Conservation (phyloP, 2,113 vertebrate species). For the Antigone vipio region DNA sequence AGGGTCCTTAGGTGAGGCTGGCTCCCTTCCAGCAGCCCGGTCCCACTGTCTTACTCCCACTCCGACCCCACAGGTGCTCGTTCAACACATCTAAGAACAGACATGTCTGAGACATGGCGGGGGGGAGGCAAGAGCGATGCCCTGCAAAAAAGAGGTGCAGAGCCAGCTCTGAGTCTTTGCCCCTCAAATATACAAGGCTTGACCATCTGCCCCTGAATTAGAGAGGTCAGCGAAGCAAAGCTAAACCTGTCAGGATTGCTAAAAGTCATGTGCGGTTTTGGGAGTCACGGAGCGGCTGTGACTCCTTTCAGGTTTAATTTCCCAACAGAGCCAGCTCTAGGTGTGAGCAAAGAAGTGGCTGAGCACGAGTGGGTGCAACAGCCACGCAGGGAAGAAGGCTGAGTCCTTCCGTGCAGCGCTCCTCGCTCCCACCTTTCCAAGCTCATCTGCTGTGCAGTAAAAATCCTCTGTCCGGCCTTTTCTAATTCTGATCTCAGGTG, state of each 20-base stretch:
- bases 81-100: background rate
- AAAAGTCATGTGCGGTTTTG: accelerated
- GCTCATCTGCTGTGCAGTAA: background rate
- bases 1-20: background rate
- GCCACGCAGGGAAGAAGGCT: background rate
- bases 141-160: background rate
- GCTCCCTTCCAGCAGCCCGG: background rate
- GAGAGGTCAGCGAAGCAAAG: background rate
- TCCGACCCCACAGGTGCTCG: accelerated
- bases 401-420: background rate
- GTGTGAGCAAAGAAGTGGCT: background rate
- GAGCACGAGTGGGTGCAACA: background rate
- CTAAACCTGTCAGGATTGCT: background rate
- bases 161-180: background rate
- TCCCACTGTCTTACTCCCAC: background rate
- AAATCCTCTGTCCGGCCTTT: background rate
- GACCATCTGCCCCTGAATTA: background rate
- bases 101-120: accelerated
- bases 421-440: background rate
- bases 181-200: background rate
- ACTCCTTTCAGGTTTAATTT: background rate
- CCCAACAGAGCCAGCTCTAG: background rate
- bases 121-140: background rate
- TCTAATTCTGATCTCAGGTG: background rate
- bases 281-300: background rate